phyloP scores from a whole-genome alignment of 2,113 vertebrate species.

The Copsychus sechellarum region DNA sequence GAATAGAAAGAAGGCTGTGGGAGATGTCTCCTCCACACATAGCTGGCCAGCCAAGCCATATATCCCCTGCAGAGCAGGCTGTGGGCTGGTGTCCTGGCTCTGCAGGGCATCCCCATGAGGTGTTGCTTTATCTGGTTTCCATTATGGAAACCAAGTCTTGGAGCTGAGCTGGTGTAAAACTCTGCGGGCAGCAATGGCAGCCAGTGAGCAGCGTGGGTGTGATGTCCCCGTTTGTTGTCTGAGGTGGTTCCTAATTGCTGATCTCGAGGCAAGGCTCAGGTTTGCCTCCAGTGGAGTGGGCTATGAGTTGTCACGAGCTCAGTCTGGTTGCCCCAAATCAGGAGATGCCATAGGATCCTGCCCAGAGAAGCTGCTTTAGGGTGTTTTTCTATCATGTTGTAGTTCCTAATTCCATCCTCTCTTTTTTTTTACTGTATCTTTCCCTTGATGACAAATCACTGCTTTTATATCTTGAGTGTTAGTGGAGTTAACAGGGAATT shows the following conservation, averaged over 20 bases:
- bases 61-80: neutral
- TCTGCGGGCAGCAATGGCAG: neutral
- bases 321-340: no score
- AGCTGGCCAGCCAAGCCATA: neutral
- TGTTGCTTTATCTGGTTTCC: neutral
- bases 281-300: neutral
- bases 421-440: no score
- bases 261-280: neutral
- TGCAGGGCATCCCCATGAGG: neutral
- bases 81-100: neutral
- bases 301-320: neutral
- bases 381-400: no score
- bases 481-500: no score
- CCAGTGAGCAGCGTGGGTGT: accelerated
- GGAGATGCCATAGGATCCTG: no score
- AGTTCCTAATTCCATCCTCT: no score
- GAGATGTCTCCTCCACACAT: neutral
- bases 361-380: no score
- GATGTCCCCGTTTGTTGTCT: accelerated
- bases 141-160: neutral
- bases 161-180: neutral
- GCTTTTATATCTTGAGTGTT: no score
- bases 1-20: neutral
- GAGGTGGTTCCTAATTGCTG: neutral
- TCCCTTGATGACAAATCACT: no score